Evolutionary conservation across 2,888 invertebrate genomes (phyloP).

Genomic region (Drosophila meridiana): DNA sequence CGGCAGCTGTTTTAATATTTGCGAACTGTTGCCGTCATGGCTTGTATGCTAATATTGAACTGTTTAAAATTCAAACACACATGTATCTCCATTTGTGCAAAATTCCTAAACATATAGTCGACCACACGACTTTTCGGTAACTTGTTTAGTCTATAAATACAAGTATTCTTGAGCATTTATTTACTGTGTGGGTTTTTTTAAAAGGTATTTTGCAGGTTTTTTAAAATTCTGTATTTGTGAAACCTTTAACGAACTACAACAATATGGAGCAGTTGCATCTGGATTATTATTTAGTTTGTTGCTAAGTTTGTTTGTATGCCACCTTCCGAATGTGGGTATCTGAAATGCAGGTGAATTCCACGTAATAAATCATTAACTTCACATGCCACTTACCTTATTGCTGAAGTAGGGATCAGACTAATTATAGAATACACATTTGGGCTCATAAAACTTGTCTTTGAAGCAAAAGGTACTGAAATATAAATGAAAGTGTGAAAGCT

Average conservation of each 20-base stretch:
- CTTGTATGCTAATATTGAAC: conserved; percentile 35
- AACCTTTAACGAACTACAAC: not conserved
- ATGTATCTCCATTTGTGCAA: conserved; percentile 27
- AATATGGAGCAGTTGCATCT: no score
- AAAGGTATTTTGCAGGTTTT: not conserved
- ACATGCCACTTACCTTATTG: not conserved
- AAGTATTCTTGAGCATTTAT: not conserved
- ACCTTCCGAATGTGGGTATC: not conserved
- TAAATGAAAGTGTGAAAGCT: not conserved
- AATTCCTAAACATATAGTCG: conserved; percentile 23
- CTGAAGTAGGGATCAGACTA: not conserved
- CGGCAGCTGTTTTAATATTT: conserved; percentile 49
- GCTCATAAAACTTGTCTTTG: not conserved
- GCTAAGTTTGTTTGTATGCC: no score
- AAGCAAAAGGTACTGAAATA: not conserved
- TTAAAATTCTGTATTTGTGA: not conserved
- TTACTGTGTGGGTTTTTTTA: not conserved
- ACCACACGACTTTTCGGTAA: conserved; percentile 14
- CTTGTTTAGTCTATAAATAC: conserved; percentile 1
- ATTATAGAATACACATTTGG: not conserved
- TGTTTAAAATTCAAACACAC: conserved; percentile 39
- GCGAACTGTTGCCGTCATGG: conserved; percentile 28
- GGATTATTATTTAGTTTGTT: no score
- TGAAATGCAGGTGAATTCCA: not conserved
- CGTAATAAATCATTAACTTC: not conserved